Percentiles rank a stretch among this genome's conserved stretches.
These are phyloP conservation scores for Altica lythri DNA, from an alignment of 2,888 invertebrate species.

Conservation along the genomic window DNA sequence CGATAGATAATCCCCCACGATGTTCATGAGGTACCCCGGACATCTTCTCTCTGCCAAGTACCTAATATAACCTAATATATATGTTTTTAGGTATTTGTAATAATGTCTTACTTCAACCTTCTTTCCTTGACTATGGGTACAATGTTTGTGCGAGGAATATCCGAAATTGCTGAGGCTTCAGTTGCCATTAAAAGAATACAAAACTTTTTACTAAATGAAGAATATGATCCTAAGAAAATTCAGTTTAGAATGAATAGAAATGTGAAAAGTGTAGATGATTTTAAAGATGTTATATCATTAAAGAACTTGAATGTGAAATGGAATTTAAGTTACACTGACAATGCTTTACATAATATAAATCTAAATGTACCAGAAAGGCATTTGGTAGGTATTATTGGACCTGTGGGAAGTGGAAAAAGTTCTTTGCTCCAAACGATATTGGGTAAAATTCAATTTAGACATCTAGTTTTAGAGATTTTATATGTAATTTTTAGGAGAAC, in stretches of 20 bases:
- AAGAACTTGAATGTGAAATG: slow-evolving; percentile 51
- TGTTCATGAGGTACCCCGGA: too few species aligned
- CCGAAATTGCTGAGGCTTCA: slow-evolving; percentile 56
- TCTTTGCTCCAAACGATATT: slow-evolving; percentile 61
- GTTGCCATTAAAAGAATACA: slow-evolving; percentile 57
- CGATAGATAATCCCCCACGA: too few species aligned
- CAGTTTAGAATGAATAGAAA: slow-evolving; percentile 35
- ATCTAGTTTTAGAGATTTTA: background rate
- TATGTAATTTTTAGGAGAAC: slow-evolving; percentile 61
- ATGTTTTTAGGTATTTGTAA: slow-evolving; percentile 59
- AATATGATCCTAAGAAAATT: slow-evolving; percentile 31
- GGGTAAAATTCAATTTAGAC: slow-evolving; percentile 14
- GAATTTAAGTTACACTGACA: slow-evolving; percentile 47
- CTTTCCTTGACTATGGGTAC: slow-evolving; percentile 62
- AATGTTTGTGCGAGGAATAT: slow-evolving; percentile 60
- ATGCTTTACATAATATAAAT: slow-evolving; percentile 48
- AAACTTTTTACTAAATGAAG: slow-evolving; percentile 51
- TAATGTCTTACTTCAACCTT: slow-evolving; percentile 61
- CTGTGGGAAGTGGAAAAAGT: slow-evolving; percentile 67
- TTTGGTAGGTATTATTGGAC: slow-evolving; percentile 62
- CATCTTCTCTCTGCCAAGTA: too few species aligned
- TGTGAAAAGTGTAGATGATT: slow-evolving; percentile 37
- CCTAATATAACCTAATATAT: too few species aligned
- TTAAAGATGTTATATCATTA: slow-evolving; percentile 44
- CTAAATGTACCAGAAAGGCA: slow-evolving; percentile 45